Evolutionary conservation across 2,888 invertebrate species (phyloP), one percentile per base, ranked within the genome.

Genomic region (Catotricha subobsoleta): DNA sequence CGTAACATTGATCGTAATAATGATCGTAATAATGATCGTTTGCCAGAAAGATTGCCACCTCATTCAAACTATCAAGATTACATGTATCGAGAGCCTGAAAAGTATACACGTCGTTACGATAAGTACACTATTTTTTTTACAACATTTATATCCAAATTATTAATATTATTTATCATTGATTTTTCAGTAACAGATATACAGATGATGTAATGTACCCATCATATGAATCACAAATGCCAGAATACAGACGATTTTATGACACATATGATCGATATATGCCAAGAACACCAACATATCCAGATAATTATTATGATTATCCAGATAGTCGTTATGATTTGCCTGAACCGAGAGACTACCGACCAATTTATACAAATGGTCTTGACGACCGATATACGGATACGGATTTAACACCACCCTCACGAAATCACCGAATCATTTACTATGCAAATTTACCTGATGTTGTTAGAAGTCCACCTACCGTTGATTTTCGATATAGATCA

Each of bases 361-460:
- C 54, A 19, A 38, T 55, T 2, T 53, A 53, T 30, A 50, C 53
- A 42, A 59, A 59, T 51, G 57, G 58, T 48, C 51, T 58, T 36
- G 56, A 55, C 20, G 55, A 58, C n/a, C 48, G 50, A 7, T 39
- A 39, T 19, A 66, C 45, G 67, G 67, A 29, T 9, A 16, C 3
- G 7, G 59, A 39, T 23, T 13, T n/a, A 12, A 40, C 59, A 49
- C 50, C 59, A 50, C 44, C 60, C 59, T 5, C 49, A 43, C 37
- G 16, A n/a, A 23, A 27, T 18, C 12, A 36, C 33, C 66, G 78
- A 43, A 74, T 77, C 41, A 74, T 78, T 43, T 78, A 78, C 52
- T 78, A 78, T 48, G 76, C 78, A 1, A 75, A 75, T 52, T 58
- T 78, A 21, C 78, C 78, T 9, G 78, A 78, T 56, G 71, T 76